Percentiles rank a stretch among this genome's conserved stretches.
Evolutionary conservation across 2,113 vertebrate genomes (phyloP).

Genomic region (Urocolius indicus): DNA sequence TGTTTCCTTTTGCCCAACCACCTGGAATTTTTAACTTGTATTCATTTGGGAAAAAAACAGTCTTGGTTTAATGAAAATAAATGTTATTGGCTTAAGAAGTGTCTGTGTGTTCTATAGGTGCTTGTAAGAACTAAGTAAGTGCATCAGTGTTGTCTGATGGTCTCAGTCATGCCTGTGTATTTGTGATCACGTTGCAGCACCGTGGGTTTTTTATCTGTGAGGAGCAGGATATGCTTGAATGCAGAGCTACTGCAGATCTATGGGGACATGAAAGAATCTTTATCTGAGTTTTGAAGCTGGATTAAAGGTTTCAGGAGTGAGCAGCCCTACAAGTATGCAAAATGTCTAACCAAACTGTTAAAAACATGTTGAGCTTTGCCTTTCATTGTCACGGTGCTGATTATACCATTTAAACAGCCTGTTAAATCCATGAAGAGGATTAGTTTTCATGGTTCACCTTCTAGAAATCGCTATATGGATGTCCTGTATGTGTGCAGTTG

Average conservation of each 20-base stretch:
- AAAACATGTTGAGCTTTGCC: neutral
- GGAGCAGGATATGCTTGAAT: neutral
- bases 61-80: slow-evolving; percentile 74
- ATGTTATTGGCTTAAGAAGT: slow-evolving; percentile 48
- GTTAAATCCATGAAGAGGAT: neutral
- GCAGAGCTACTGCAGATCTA: neutral
- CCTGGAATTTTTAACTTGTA: slow-evolving; percentile 46
- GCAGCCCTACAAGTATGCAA: neutral
- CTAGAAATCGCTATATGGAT: neutral
- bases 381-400: neutral
- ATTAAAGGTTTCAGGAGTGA: neutral
- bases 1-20: slow-evolving; percentile 35
- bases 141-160: neutral
- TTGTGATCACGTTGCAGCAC: slow-evolving; percentile 44
- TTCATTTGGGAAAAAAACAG: slow-evolving; percentile 56
- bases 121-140: neutral
- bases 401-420: neutral
- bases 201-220: neutral
- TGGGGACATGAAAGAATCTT: neutral
- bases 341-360: neutral
- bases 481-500: neutral
- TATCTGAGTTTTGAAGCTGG: neutral
- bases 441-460: neutral
- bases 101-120: neutral
- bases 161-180: neutral